Base-by-base conservation (phyloP, 2,797 vertebrate genomes). In the Chaunax sp. region DNA sequence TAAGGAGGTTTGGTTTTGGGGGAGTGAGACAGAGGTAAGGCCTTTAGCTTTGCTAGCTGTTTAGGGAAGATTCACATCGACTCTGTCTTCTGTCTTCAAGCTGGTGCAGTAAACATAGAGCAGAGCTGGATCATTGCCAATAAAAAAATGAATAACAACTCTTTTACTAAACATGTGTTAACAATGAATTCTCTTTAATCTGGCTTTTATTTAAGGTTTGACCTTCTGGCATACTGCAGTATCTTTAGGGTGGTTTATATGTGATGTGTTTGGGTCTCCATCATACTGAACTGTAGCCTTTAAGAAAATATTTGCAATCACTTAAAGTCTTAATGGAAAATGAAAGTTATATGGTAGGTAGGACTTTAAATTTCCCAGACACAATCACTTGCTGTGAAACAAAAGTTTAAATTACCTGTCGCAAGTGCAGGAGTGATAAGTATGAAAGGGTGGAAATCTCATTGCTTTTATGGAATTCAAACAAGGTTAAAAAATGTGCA, bases 81-180 rank as follows among this genome's bases (percentile, higher is more conserved):
- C 33, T 8, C 33, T 22, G 20, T 2, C 5, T 5, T 11, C 33
- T 35, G 33, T 35, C 8, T 35, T 68, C 38, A 33, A 60, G 35
- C 11, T 1, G 5, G 28, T 3, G 28, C n/a, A n/a, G n/a, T n/a
- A n/a, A n/a, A n/a, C n/a, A n/a, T n/a, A n/a, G 20, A 41, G 49
- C 43, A 18, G 23, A 45, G 52, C 44, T 72, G 55, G 74, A 58
- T 40, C 55, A 35, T 0, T 20, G 60, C 56, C 67, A 75, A 25
- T 30, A 41, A 51, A 59, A 66, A n/a, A n/a, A n/a, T n/a, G n/a
- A n/a, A n/a, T n/a, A n/a, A n/a, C n/a, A n/a, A n/a, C n/a, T n/a
- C n/a, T n/a, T n/a, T 9, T 25, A 65, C 23, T 51, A 44, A 49
- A 37, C n/a, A 61, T 4, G 37, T 25, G 16, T 38, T n/a, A n/a